Evolutionary conservation across 1,140 invertebrate species (phyloP).

Genomic region (Mercenaria mercenaria): DNA sequence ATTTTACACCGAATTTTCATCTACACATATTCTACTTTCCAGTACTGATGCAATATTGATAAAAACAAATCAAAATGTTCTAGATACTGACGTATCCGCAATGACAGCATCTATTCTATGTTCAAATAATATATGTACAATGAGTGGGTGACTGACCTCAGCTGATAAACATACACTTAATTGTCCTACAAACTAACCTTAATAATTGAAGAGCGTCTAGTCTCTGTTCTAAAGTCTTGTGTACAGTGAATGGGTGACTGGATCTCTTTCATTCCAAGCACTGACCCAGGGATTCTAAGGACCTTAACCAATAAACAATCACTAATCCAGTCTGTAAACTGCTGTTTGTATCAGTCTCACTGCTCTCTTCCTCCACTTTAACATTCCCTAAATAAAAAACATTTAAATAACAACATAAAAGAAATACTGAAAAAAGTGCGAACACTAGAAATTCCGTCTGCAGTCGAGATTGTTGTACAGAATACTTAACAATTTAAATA

Average conservation of each 20-base stretch:
- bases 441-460: too few relatives aligned
- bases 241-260: constrained; percentile 66
- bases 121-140: constrained; percentile 75
- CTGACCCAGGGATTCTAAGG: constrained; percentile 78
- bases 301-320: constrained; percentile 78
- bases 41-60: too few relatives aligned
- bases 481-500: too few relatives aligned
- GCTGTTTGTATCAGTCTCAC: constrained; percentile 48
- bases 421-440: too few relatives aligned
- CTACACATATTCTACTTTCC: too few relatives aligned
- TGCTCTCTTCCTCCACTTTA: neutral
- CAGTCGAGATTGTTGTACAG: too few relatives aligned
- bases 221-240: constrained; percentile 76
- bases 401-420: neutral
- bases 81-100: too few relatives aligned
- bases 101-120: constrained; percentile 77
- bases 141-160: constrained; percentile 58
- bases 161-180: too few relatives aligned
- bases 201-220: constrained; percentile 77
- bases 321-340: constrained; percentile 66
- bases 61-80: too few relatives aligned
- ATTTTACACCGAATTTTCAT: too few relatives aligned
- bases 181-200: constrained; percentile 70
- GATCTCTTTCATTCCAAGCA: constrained; percentile 73
- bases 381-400: constrained; percentile 7